phyloP scores from a whole-genome alignment of 2,797 vertebrate genomes.

The Tokudaia tokunoshimensis region DNA sequence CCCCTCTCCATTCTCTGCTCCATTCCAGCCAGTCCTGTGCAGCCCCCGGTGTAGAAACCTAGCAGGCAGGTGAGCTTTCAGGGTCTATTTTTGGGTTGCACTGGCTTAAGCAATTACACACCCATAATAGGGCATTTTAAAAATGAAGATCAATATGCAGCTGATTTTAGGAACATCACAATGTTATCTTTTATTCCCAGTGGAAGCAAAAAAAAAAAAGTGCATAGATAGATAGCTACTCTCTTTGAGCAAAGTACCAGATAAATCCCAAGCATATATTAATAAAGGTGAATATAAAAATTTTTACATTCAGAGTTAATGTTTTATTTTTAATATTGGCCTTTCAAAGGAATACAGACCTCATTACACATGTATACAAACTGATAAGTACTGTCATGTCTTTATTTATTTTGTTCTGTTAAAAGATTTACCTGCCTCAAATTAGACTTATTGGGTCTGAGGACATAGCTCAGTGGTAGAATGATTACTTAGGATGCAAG shows the following conservation, averaged over 20 bases:
- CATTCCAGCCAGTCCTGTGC: not conserved
- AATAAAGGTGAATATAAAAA: constrained; percentile 58
- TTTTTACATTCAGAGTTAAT: constrained; percentile 25
- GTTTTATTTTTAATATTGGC: not conserved
- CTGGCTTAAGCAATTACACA: constrained; percentile 65
- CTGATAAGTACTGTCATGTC: not conserved
- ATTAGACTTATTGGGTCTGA: not conserved
- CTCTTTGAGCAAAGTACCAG: constrained; percentile 41
- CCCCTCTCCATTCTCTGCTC: not conserved
- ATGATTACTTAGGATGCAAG: not conserved
- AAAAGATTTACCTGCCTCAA: constrained; percentile 46
- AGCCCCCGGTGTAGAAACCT: constrained; percentile 39
- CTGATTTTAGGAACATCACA: constrained; percentile 57
- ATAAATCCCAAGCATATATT: constrained; percentile 41
- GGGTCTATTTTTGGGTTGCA: constrained; percentile 59
- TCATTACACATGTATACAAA: constrained; percentile 13
- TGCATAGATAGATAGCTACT: not conserved
- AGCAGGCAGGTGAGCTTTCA: not conserved
- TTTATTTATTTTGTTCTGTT: constrained; percentile 61
- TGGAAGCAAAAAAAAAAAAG: not conserved
- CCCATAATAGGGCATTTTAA: constrained; percentile 62
- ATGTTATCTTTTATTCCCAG: constrained; percentile 49
- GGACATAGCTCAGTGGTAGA: not conserved
- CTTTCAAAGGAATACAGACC: not conserved
- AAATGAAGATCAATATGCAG: constrained; percentile 74